Evolutionary conservation across 2,888 invertebrate genomes (phyloP).

Genomic region (Entomobrya proxima): DNA sequence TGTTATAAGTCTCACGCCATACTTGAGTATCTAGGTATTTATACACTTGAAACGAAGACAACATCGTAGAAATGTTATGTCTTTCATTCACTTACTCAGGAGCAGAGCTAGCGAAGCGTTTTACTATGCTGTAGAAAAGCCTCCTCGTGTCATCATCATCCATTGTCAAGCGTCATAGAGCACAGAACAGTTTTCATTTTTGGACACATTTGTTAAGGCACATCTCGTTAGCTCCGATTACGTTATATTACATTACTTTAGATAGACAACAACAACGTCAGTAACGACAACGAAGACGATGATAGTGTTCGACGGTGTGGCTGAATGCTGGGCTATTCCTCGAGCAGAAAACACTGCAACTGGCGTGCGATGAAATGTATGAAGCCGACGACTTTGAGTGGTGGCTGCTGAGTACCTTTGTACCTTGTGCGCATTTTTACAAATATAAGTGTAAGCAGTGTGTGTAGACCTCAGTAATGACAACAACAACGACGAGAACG

Average conservation of each 20-base stretch:
- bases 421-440: constrained; percentile 3
- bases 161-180: constrained; percentile 58
- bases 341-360: neutral
- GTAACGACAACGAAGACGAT: neutral
- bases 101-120: constrained; percentile 21
- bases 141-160: constrained; percentile 54
- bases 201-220: constrained; percentile 50
- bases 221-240: constrained; percentile 59
- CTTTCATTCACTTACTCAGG: constrained; percentile 22
- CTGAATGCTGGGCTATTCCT: neutral
- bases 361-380: neutral
- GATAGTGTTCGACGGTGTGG: neutral
- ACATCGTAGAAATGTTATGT: constrained; percentile 11
- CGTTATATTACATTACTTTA: constrained; percentile 33
- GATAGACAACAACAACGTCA: constrained; percentile 17
- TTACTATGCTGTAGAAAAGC: constrained; percentile 22
- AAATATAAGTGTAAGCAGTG: neutral
- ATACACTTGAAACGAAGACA: neutral
- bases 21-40: neutral
- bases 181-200: constrained; percentile 55
- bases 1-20: neutral
- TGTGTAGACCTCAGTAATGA: neutral
- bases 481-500: constrained; percentile 1
- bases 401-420: neutral
- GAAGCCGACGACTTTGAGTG: neutral